A percentile compares a stretch with the other conserved stretches of the same genome.
phyloP scores from a whole-genome alignment of 1,140 invertebrate genomes.

The Frieseomelitta varia region DNA sequence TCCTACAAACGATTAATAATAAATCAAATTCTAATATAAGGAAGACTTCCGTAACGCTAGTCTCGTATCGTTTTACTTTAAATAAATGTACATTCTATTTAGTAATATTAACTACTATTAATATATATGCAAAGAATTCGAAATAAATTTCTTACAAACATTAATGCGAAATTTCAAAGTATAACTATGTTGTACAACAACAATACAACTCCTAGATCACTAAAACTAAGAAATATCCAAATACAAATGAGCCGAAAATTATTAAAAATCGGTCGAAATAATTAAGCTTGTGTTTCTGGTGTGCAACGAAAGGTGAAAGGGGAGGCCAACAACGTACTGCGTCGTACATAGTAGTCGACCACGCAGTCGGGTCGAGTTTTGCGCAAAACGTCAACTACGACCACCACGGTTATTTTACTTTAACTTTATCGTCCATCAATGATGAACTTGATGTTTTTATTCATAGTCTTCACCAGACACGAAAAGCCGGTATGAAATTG shows the following conservation, averaged over 20 bases:
- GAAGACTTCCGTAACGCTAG: neutral
- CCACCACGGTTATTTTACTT: neutral
- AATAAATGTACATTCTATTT: neutral
- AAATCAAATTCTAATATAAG: neutral
- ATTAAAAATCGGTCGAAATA: neutral
- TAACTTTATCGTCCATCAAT: neutral
- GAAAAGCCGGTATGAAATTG: neutral
- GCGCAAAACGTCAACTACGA: neutral
- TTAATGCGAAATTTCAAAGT: neutral
- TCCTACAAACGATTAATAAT: too few species aligned
- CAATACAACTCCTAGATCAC: neutral
- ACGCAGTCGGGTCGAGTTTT: neutral
- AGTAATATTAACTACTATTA: neutral
- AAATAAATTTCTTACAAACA: neutral
- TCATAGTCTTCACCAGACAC: neutral
- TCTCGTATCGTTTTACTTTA: neutral
- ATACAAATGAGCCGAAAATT: neutral
- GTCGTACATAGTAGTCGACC: neutral
- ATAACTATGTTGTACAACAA: neutral
- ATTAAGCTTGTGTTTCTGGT: neutral
- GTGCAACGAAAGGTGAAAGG: constrained; percentile 3
- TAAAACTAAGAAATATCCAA: neutral
- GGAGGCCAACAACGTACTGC: constrained; percentile 9
- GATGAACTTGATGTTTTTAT: neutral
- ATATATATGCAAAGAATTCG: neutral